Percentiles rank a stretch among this genome's conserved stretches.
These are phyloP conservation scores for Myiopsitta monachus DNA, from an alignment of 2,113 vertebrate genomes.

Conservation along the genomic window DNA sequence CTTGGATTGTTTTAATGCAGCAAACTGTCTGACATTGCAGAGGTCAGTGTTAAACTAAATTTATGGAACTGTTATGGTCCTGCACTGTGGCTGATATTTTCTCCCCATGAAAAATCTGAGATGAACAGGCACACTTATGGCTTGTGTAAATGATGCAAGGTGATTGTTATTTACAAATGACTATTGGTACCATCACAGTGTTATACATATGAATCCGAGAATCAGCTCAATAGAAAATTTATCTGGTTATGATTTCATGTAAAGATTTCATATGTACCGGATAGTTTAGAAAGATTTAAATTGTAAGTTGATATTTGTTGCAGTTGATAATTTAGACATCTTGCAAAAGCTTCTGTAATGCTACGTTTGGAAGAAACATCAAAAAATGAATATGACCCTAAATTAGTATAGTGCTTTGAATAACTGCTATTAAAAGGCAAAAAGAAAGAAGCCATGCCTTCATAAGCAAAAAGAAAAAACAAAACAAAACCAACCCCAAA, in stretches of 20 bases:
- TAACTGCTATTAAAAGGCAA: neutral
- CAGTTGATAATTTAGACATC: neutral
- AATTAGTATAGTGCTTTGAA: neutral
- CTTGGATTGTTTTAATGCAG: neutral
- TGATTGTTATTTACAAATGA: neutral
- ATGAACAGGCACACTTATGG: neutral
- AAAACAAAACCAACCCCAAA: rapidly evolving
- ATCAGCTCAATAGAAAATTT: neutral
- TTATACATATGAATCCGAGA: neutral
- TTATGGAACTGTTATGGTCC: neutral
- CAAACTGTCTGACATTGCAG: neutral
- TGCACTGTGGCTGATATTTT: neutral
- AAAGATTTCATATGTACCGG: neutral
- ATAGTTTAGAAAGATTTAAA: neutral
- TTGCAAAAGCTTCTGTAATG: neutral
- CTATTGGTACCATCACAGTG: neutral
- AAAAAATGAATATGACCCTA: neutral
- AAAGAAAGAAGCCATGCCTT: neutral
- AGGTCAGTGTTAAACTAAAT: neutral
- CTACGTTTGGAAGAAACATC: neutral
- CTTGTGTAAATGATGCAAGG: neutral
- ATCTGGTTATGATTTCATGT: neutral
- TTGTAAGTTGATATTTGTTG: neutral
- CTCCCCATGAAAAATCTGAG: neutral
- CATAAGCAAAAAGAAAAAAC: rapidly evolving